Evolutionary conservation across 2,888 invertebrate species (phyloP), one percentile per base, ranked within the genome.

Genomic region (Monopis laevigella): DNA sequence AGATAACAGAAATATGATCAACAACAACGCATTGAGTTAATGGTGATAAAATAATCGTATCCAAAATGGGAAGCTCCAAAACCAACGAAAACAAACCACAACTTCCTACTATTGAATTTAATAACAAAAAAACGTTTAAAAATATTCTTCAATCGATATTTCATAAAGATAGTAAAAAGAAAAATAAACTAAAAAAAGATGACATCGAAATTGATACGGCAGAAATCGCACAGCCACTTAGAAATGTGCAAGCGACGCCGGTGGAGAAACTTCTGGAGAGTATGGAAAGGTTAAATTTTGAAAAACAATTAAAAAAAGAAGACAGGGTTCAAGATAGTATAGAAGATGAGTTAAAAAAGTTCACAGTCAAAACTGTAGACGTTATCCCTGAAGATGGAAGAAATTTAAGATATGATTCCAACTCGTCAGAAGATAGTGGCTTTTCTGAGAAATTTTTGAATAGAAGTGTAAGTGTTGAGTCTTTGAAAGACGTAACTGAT

Each of bases 341-440:
- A 11, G 41, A 41, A 3, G 59, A 72, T 13, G 70, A 72, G 49
- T 45, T 64, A 0, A 49, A 56, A 0, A 60, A 67, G 34, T 74
- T 74, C 43, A 51, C 62, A 0, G 55, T 54, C 26, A 48, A 42
- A 1, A 32, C 14, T 7, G 14, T 32, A 8, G 17, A 17, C 5
- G 32, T 17, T 17, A 8, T 16, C 7, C 4, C 6, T 10, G 11
- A 29, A 11, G 2, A 7, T 11, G 7, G 14, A 29, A 11, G 14
- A n/a, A 2, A 2, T 29, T 11, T n/a, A 13, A 11, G 71, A 26
- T 62, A 63, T 1, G 54, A 65, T 10, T 74, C 74, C 0, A 66
- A 75, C 3, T 61, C 65, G 0, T 77, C 78, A 1, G 58, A 65
- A 28, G 77, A 77, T 49, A 77, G 77, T 17, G 78, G 78, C 0